Base-by-base conservation (phyloP, 2,888 invertebrate species). In the Lamproptera curius region DNA sequence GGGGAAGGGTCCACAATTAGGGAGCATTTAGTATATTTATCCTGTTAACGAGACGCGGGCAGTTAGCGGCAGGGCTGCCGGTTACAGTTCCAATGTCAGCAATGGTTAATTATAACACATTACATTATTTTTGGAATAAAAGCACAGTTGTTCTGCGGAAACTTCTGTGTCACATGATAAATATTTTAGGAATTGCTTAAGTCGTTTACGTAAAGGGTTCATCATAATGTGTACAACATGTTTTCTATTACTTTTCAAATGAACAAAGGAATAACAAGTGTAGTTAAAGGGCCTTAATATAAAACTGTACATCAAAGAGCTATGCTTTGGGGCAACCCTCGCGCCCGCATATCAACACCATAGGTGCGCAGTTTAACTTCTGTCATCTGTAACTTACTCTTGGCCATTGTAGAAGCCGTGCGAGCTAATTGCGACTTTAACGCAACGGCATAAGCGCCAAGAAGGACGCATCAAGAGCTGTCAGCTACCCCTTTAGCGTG, bases 1-100 rank as follows among this genome's bases (percentile, higher is more conserved):
- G 58, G 46, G 53, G 59, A 68, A 73, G 67, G 72, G 68, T 68
- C 67, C 68, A 61, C 59, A 62, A 64, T 64, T 63, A 62, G 62
- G 59, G 59, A 59, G 51, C 59, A 59, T 60, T 64, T 63, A 62
- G 59, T 55, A 59, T 60, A 56, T 61, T 62, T 63, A 61, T 63
- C 56, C 56, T 54, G 60, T 61, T 56, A 59, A 57, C 52, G 49
- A 43, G 49, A 39, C 54, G 44, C 42, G 52, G 50, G 44, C 16
- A 49, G 23, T 28, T n/a, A 38, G 10, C 6, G 15, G 38, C 43
- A 62, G 62, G 63, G 63, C 23, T 58, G 57, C 3, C 17, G 6
- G 23, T 20, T 20, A 20, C 4, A 34, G 10, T 34, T 34, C 15
- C 16, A 16, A 36, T 15, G 1, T 16, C 16, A 15, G 13, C 34